phyloP scores from a whole-genome alignment of 2,797 vertebrate genomes.

The Chromobotia macracanthus region DNA sequence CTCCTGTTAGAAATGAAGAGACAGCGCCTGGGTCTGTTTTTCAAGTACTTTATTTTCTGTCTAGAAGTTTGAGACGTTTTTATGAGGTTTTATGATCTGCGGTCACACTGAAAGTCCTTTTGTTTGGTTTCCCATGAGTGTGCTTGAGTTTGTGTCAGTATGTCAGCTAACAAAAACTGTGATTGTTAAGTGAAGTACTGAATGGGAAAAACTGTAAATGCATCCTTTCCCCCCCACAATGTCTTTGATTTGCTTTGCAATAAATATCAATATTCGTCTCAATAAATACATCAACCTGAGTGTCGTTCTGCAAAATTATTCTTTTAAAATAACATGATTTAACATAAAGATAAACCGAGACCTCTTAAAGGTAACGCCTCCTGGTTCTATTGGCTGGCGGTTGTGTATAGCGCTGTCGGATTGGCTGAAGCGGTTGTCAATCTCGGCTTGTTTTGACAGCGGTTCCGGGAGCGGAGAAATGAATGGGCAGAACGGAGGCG shows the following conservation, averaged over 20 bases:
- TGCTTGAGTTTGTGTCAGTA: constrained; percentile 35
- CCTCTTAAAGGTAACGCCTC: constrained; percentile 43
- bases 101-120: neutral
- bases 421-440: constrained; percentile 58
- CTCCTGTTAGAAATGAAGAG: neutral
- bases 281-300: constrained; percentile 57
- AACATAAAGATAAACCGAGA: too few relatives aligned
- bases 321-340: too few relatives aligned
- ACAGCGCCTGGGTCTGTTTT: neutral
- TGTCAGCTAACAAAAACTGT: constrained; percentile 56
- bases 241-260: constrained; percentile 52
- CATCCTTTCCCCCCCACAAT: constrained; percentile 14
- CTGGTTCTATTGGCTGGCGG: constrained; percentile 45
- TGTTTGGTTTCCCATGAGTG: constrained; percentile 33
- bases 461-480: constrained; percentile 27
- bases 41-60: too few relatives aligned
- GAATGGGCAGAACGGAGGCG: constrained; percentile 25
- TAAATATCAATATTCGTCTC: constrained; percentile 56
- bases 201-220: constrained; percentile 50
- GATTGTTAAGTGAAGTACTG: constrained; percentile 34
- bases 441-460: constrained; percentile 58
- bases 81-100: constrained; percentile 41
- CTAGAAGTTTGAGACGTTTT: constrained; percentile 31
- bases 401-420: neutral
- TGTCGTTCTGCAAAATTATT: constrained; percentile 42